Evolutionary conservation across 2,113 vertebrate species (phyloP), one percentile per base, ranked within the genome.

Genomic region (Chroicocephalus ridibundus): DNA sequence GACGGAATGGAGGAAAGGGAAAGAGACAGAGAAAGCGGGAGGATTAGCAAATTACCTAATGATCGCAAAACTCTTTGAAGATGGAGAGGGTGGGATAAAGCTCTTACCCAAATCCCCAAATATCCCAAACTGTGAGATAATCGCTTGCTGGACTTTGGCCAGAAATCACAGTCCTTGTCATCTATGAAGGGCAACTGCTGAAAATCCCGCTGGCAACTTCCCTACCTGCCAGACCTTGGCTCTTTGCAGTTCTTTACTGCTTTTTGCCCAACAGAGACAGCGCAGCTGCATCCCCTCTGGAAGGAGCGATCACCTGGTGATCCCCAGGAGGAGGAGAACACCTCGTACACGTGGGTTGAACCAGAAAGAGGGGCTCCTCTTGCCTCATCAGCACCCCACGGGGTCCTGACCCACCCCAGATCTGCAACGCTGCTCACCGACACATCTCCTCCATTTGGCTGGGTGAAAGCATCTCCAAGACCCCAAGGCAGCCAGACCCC

Each of bases 281-380:
- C 1, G 5, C 11, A 24, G 32, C 22, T 38, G 34, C 34, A 40
- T 19, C 32, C 19, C 21, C 44, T 69, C 26, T 11, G n/a, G 21
- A 65, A 82, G 65, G 17, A 70, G n/a, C 57, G 16, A 15, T 12
- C 24, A 4, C 10, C 32, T 54, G 38, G 20, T 2, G 31, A 27
- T 40, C 3, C 52, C 20, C 58, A 17, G 27, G 66, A 32, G 58
- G 38, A 82, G 52, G 49, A 46, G 13, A 46, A 38, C 46, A 51
- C 7, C 0, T 36, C 3, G 0, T 13, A 6, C 51, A 11, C 0
- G 0, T 6, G 32, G 60, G 19, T 4, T 47, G 34, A 87, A 20
- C 21, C 55, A 71, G 16, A 54, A 9, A 31, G 36, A 75, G 57
- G 4, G 66, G 18, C 7, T 93, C 29, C 76, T 72, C 64, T 44